Base-by-base conservation (phyloP, 2,113 vertebrate species). In the Erythrocercus mccallii region DNA sequence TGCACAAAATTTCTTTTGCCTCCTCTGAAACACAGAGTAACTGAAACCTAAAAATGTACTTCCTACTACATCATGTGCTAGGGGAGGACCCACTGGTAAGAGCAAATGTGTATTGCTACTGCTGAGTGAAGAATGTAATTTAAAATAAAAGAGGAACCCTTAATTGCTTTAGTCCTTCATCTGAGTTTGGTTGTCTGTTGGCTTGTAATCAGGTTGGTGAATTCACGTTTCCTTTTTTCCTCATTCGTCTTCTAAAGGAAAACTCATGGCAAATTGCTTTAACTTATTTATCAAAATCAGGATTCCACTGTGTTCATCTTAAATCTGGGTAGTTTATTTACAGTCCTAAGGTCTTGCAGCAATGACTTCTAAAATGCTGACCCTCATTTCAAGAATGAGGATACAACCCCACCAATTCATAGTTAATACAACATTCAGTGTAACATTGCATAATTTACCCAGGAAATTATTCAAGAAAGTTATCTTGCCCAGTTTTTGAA, bases 1-100 rank as follows among this genome's bases (percentile, higher is more conserved):
- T 48, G 15, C 47, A 45, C n/a, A 81, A 83, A 86, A 66, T 50
- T 7, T 66, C 40, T 73, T 80, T 80, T 33, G 6, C 10, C 42
- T 54, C 15, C 38, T 50, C 33, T 40, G 54, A 78, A 94, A 78
- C 1, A 11, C 28, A 37, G 27, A 62, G 38, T 31, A 92, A 88
- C 10, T 12, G 16, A 88, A 73, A 90, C 11, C 30, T 8, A 54
- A 57, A 40, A 21, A 60, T 51, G 30, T 15, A 37, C 62, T 80
- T 95, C 53, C 56, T 66, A 38, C 47, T 60, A 15, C 0, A 2
- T 13, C 38, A 30, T 0, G 0, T 35, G 25, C 56, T 65, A 54
- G 14, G 45, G 61, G 22, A 89, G 5, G 31, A 78, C 16, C 13
- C 24, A 12, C 5, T n/a, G 20, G 12, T 70, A 61, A 77, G 5